Percentiles rank a stretch among this genome's conserved stretches.
phyloP scores from a whole-genome alignment of 1,140 invertebrate species.

The Dolichoris vasculosae region DNA sequence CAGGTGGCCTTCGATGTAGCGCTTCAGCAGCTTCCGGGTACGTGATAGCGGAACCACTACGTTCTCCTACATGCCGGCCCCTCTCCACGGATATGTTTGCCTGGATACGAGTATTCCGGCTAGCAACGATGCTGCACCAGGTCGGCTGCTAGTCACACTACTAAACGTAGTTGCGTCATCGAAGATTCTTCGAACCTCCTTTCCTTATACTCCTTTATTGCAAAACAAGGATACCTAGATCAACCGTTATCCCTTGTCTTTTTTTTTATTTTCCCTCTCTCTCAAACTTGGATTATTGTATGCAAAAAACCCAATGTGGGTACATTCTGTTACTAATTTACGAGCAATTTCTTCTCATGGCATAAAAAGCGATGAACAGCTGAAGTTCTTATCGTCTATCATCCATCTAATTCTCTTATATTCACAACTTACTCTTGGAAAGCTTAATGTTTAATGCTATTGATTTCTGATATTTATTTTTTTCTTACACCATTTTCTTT shows the following conservation, averaged over 20 bases:
- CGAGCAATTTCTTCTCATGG: too few relatives aligned
- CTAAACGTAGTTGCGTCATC: neutral
- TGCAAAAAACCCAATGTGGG: too few relatives aligned
- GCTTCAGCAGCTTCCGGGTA: conserved; percentile 50
- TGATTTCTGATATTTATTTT: neutral
- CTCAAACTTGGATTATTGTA: too few relatives aligned
- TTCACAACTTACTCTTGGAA: too few relatives aligned
- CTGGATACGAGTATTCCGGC: conserved; percentile 72
- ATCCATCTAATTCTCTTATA: too few relatives aligned
- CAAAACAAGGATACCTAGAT: neutral
- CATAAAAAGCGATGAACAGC: too few relatives aligned
- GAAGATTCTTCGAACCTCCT: neutral
- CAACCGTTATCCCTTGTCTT: neutral
- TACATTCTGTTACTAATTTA: too few relatives aligned
- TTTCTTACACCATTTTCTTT: too few relatives aligned
- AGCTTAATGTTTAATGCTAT: too few relatives aligned
- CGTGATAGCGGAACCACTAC: conserved; percentile 53
- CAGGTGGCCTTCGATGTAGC: conserved; percentile 50
- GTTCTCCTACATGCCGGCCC: conserved; percentile 54
- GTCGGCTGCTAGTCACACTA: conserved; percentile 65
- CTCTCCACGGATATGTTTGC: conserved; percentile 69
- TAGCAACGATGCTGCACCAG: conserved; percentile 69
- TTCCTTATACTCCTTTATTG: neutral
- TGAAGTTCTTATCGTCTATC: too few relatives aligned
- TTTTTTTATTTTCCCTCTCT: too few relatives aligned